Evolutionary conservation across 2,888 invertebrate species (phyloP).

Genomic region (Andrena bucephala): DNA sequence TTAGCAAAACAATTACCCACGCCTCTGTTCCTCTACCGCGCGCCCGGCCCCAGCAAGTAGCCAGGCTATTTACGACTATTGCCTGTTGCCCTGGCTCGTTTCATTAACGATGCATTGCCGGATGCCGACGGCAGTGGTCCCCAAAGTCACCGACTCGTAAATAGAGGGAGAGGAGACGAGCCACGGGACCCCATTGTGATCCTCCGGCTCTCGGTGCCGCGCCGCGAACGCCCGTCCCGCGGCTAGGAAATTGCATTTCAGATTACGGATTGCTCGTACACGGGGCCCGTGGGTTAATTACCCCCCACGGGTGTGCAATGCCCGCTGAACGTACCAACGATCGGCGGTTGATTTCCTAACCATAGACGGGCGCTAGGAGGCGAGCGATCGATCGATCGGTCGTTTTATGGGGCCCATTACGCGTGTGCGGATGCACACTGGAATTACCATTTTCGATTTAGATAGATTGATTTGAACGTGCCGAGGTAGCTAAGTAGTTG

Average conservation of each 20-base stretch:
- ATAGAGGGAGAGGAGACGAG: constrained; percentile 60
- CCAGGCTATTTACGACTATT: constrained; percentile 79
- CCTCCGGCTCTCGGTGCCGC: neutral
- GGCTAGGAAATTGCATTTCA: constrained; percentile 66
- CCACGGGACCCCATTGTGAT: constrained; percentile 49
- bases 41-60: constrained; percentile 72
- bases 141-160: constrained; percentile 77
- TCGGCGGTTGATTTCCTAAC: neutral
- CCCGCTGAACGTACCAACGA: neutral
- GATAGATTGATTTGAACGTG: neutral
- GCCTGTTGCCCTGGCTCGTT: constrained; percentile 71
- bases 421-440: constrained; percentile 22
- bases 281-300: constrained; percentile 35
- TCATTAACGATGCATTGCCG: constrained; percentile 79
- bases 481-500: constrained; percentile 30
- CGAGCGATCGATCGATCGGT: neutral
- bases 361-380: neutral
- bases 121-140: constrained; percentile 71
- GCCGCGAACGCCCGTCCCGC: constrained; percentile 18
- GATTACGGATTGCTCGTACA: constrained; percentile 38
- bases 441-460: constrained; percentile 68
- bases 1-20: constrained; percentile 75
- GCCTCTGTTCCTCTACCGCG: constrained; percentile 56
- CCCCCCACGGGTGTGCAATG: no score
- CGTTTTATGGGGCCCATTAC: constrained; percentile 20